These are phyloP conservation scores for Equus quagga DNA, from an alignment of 2,113 vertebrate genomes.

Conservation along the genomic window DNA sequence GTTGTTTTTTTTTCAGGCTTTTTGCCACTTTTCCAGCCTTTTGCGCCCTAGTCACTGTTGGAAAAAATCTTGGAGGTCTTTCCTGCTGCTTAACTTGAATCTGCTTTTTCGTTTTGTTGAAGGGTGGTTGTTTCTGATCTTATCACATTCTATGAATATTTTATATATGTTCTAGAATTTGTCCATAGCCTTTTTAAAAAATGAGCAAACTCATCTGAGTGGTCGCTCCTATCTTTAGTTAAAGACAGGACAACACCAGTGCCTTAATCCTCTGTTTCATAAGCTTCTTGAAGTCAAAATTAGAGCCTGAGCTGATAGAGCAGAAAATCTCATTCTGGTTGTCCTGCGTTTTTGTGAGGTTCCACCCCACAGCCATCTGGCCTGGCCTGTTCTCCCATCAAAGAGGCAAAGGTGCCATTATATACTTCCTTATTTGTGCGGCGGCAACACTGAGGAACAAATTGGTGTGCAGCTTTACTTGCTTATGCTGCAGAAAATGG, in stretches of 20 bases:
- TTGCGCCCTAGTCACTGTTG: background rate
- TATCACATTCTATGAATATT: conserved; percentile 30
- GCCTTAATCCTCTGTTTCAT: conserved; percentile 59
- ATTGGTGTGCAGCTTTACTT: background rate
- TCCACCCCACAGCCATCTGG: conserved; percentile 70
- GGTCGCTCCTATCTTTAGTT: conserved; percentile 39
- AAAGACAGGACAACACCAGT: background rate
- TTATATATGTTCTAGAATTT: conserved; percentile 25
- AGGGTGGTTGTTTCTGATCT: conserved; percentile 49
- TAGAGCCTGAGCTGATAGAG: conserved; percentile 63
- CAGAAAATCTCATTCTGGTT: conserved; percentile 60
- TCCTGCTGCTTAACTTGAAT: background rate
- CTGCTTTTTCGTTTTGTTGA: conserved; percentile 15
- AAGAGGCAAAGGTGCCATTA: conserved; percentile 60
- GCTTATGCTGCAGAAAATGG: conserved; percentile 64
- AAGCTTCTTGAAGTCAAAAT: conserved; percentile 78
- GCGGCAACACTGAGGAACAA: conserved; percentile 29
- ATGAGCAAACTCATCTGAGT: background rate
- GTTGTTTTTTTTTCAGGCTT: background rate
- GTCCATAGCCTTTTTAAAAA: background rate
- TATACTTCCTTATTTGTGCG: conserved; percentile 32
- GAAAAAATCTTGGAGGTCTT: background rate
- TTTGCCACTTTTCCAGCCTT: background rate
- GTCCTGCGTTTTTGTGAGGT: conserved; percentile 54
- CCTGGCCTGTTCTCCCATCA: conserved; percentile 65